phyloP scores from a whole-genome alignment of 1,140 invertebrate genomes.

The Platorchestia sp. region DNA sequence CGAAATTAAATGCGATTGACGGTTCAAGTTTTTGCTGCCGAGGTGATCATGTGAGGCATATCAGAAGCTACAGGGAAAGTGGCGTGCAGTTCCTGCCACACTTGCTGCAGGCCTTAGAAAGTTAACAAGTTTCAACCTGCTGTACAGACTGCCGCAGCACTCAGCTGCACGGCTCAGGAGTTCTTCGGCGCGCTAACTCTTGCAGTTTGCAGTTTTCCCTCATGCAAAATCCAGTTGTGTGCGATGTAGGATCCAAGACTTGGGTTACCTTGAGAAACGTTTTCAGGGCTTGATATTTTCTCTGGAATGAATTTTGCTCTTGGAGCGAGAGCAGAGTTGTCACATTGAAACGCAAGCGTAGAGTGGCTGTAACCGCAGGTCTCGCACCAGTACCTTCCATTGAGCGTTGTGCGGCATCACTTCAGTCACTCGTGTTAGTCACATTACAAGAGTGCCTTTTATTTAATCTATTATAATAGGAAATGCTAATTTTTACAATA shows the following conservation, averaged over 20 bases:
- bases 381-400: too few relatives aligned
- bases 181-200: too few relatives aligned
- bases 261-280: not conserved
- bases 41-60: conserved; percentile 15
- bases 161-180: too few relatives aligned
- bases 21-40: not conserved
- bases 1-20: not conserved
- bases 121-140: not conserved
- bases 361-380: not conserved
- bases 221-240: not conserved
- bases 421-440: too few relatives aligned
- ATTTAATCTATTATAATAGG: too few relatives aligned
- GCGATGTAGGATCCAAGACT: not conserved
- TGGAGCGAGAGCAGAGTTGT: not conserved
- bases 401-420: too few relatives aligned
- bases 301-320: not conserved
- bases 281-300: not conserved
- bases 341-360: not conserved
- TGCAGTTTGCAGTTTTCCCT: not conserved
- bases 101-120: not conserved
- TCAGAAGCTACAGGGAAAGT: conserved; percentile 15
- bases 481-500: too few relatives aligned
- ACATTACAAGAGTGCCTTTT: too few relatives aligned
- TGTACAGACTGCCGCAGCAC: not conserved
- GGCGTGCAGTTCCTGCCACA: not conserved